Percentiles rank a stretch among this genome's conserved stretches.
Evolutionary conservation across 2,888 invertebrate genomes (phyloP).

Genomic region (Philonicus albiceps): DNA sequence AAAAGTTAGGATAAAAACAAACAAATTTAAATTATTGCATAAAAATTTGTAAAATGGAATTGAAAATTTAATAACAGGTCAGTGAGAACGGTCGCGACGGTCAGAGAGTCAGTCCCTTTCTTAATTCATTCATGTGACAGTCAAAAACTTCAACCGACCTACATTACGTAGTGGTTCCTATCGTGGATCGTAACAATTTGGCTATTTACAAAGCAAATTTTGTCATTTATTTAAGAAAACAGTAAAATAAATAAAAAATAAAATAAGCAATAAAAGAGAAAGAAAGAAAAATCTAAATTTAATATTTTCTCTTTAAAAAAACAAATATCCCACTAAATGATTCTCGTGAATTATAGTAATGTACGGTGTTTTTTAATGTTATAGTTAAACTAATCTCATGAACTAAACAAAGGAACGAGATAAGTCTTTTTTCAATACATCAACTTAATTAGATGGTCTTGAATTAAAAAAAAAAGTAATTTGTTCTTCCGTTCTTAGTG

Average conservation of each 20-base stretch:
- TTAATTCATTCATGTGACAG: background rate
- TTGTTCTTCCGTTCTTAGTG: background rate
- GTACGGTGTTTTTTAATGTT: background rate
- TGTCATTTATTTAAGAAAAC: background rate
- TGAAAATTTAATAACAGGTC: too few species aligned
- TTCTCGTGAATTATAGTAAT: background rate
- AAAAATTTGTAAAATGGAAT: background rate
- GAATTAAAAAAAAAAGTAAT: background rate
- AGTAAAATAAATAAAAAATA: background rate
- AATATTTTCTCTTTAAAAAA: too few species aligned
- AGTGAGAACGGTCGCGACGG: too few species aligned
- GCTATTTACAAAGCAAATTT: background rate
- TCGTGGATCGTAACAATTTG: background rate
- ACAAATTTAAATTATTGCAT: background rate
- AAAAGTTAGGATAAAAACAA: background rate
- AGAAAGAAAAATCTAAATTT: background rate
- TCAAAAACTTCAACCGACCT: too few species aligned
- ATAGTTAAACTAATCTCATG: background rate
- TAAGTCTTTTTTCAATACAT: background rate
- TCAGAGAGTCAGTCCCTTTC: background rate
- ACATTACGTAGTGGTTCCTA: too few species aligned
- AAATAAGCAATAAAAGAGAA: background rate
- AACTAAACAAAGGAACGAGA: too few species aligned
- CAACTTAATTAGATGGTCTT: too few species aligned
- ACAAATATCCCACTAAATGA: too few species aligned